Conservation (phyloP, 2,888 invertebrate species). For the Andrena chrysosceles region DNA sequence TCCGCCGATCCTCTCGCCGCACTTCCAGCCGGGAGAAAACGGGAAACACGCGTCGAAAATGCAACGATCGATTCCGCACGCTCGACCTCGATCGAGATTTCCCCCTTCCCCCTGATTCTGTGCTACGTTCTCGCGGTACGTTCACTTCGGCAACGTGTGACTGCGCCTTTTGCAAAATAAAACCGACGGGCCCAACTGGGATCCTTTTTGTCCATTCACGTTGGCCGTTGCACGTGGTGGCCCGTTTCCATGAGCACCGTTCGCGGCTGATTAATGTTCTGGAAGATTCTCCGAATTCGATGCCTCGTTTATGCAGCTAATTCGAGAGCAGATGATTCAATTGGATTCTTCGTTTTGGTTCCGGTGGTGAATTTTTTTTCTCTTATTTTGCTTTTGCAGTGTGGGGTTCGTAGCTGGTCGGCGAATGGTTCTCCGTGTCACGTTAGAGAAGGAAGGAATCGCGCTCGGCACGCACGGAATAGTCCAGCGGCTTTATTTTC, state of each 20-base stretch:
- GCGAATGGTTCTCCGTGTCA: not conserved
- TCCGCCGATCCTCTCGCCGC: not conserved
- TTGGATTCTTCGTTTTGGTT: too few relatives aligned
- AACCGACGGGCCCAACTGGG: not conserved
- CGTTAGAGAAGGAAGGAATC: not conserved
- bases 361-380: too few relatives aligned
- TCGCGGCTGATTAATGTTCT: too few relatives aligned
- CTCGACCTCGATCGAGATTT: conserved; percentile 61
- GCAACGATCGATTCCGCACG: conserved; percentile 50
- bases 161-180: conserved; percentile 30
- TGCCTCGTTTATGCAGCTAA: too few relatives aligned
- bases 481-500: conserved; percentile 5
- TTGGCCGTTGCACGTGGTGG: not conserved
- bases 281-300: not conserved
- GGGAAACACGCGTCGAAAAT: conserved; percentile 35
- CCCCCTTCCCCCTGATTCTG: conserved; percentile 43
- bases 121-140: conserved; percentile 52
- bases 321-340: too few relatives aligned
- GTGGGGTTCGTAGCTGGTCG: not conserved
- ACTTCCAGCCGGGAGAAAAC: not conserved
- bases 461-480: too few relatives aligned
- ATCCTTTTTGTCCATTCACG: conserved; percentile 22
- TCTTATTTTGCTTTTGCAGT: too few relatives aligned
- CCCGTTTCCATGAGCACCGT: too few relatives aligned
- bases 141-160: conserved; percentile 50